A percentile compares a stretch with the other conserved stretches of the same genome.
These are phyloP conservation scores for Tiliacea citrago DNA, from an alignment of 2,888 invertebrate species.

Conservation along the genomic window DNA sequence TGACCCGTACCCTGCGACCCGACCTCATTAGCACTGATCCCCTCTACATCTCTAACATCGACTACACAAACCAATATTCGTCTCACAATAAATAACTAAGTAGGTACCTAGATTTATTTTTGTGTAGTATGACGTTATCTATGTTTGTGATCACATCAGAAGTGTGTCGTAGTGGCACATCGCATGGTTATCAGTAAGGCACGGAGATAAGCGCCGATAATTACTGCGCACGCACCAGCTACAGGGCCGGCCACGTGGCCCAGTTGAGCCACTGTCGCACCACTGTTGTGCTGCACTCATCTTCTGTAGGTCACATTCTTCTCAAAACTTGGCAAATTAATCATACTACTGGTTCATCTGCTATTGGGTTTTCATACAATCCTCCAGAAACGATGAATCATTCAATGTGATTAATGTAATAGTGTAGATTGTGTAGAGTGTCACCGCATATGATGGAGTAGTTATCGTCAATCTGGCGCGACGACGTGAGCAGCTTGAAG, in stretches of 20 bases:
- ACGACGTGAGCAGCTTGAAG: conserved; percentile 11
- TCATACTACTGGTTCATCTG: not conserved
- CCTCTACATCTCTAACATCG: not conserved
- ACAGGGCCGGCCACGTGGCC: conserved; percentile 42
- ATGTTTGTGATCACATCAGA: conserved; percentile 63
- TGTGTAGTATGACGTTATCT: conserved; percentile 58
- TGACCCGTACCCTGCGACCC: not conserved
- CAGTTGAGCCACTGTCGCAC: not conserved
- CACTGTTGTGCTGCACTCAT: not conserved
- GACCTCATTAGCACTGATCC: not conserved
- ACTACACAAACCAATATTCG: not conserved
- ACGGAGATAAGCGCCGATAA: conserved; percentile 66
- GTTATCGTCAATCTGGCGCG: conserved; percentile 19
- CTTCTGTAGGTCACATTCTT: not conserved
- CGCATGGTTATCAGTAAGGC: conserved; percentile 63
- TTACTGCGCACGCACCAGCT: conserved; percentile 63
- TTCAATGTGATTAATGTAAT: not conserved
- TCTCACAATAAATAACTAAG: conserved; percentile 7
- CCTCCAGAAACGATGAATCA: not conserved
- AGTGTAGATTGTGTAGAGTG: not conserved
- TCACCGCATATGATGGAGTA: conserved; percentile 17
- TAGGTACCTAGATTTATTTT: conserved; percentile 2
- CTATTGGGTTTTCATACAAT: not conserved
- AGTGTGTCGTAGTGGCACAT: conserved; percentile 63
- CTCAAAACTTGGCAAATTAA: not conserved